phyloP scores from a whole-genome alignment of 1,140 invertebrate genomes.

The Rhyacophila brunnea region DNA sequence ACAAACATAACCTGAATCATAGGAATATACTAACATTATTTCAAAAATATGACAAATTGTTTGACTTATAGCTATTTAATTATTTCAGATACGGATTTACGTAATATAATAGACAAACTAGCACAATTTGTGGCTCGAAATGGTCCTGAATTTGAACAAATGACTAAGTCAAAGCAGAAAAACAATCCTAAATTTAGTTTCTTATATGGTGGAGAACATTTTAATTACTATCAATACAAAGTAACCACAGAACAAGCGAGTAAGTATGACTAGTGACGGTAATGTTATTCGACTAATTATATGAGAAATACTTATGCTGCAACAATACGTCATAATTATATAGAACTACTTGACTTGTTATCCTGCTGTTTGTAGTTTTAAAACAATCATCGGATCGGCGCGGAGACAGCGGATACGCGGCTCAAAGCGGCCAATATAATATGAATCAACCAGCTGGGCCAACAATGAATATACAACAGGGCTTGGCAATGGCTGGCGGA shows the following conservation, averaged over 20 bases:
- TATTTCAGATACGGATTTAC: conserved; percentile 78
- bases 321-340: too few relatives aligned
- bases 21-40: background rate
- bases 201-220: conserved; percentile 93
- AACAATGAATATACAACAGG: conserved; percentile 39
- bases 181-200: conserved; percentile 97
- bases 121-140: conserved; percentile 98
- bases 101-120: conserved; percentile 97
- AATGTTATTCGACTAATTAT: background rate
- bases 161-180: conserved; percentile 97
- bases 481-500: background rate
- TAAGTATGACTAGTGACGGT: conserved; percentile 53
- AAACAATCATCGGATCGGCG: conserved; percentile 54
- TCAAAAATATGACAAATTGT: conserved; percentile 8
- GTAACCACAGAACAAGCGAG: conserved; percentile 86
- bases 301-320: background rate
- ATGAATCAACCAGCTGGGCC: conserved; percentile 36
- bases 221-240: conserved; percentile 96
- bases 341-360: too few relatives aligned
- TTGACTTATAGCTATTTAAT: conserved; percentile 1
- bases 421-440: background rate
- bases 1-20: conserved; percentile 4
- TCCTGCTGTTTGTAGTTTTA: conserved; percentile 41
- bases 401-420: conserved; percentile 19
- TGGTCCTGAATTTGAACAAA: conserved; percentile 97